Evolutionary conservation across 2,797 vertebrate genomes (phyloP).

Genomic region (Pangasius krempfi): DNA sequence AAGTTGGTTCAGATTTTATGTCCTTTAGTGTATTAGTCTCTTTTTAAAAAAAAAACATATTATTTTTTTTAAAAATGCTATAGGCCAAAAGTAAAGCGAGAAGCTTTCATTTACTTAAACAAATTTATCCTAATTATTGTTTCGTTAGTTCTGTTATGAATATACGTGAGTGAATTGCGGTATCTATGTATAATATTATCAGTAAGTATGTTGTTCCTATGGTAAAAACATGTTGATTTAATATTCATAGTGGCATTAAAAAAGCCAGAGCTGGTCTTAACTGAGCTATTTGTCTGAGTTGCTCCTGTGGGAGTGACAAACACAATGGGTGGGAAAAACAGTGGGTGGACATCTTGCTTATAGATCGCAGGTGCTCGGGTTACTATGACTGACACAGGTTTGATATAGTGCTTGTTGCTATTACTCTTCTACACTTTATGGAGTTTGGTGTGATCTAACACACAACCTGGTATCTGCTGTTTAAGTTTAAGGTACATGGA

Average conservation of each 20-base stretch:
- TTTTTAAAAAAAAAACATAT: slow-evolving; percentile 11
- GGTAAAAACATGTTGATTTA: neutral
- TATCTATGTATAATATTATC: neutral
- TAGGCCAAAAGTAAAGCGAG: neutral
- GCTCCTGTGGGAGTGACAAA: slow-evolving; percentile 38
- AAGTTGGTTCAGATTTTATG: neutral
- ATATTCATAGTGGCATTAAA: neutral
- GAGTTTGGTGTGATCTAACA: slow-evolving; percentile 16
- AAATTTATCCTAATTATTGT: slow-evolving; percentile 3
- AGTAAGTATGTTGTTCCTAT: neutral
- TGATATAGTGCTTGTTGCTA: neutral
- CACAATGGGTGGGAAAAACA: slow-evolving; percentile 50
- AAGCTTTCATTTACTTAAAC: neutral
- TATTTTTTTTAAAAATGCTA: neutral
- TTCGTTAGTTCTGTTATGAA: neutral
- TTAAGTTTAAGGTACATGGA: slow-evolving; percentile 25
- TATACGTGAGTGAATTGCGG: neutral
- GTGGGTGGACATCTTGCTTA: slow-evolving; percentile 3
- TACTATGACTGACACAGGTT: neutral
- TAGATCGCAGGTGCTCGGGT: slow-evolving; percentile 16
- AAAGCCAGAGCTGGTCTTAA: neutral
- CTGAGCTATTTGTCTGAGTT: neutral
- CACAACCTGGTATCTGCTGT: slow-evolving; percentile 1
- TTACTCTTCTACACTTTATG: neutral
- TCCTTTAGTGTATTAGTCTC: neutral